These are phyloP conservation scores for Corapipo altera DNA, from an alignment of 2,113 vertebrate species.

Conservation along the genomic window DNA sequence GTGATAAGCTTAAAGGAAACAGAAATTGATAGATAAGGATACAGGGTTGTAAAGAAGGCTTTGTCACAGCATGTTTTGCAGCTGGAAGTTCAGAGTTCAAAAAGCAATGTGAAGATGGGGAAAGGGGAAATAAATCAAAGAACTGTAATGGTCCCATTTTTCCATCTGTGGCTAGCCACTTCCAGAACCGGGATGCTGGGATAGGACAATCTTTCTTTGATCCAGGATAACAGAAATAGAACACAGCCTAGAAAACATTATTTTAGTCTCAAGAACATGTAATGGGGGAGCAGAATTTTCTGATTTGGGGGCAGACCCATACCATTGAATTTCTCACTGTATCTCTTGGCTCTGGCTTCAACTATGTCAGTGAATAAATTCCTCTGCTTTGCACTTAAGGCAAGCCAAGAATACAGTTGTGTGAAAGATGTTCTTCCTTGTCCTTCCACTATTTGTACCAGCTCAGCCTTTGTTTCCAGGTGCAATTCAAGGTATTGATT, in stretches of 20 bases:
- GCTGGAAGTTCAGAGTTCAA: not conserved
- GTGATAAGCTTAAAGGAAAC: not conserved
- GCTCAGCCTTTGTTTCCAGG: not conserved
- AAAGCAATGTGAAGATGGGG: not conserved
- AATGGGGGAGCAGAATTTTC: not conserved
- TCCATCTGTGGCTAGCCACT: not conserved
- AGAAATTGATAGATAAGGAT: not conserved
- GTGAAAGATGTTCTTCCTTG: not conserved
- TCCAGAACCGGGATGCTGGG: not conserved
- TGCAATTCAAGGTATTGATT: not conserved
- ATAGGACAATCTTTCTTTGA: not conserved
- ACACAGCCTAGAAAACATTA: not conserved
- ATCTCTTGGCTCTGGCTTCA: not conserved
- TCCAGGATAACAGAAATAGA: not conserved
- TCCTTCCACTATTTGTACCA: not conserved
- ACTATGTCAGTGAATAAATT: not conserved
- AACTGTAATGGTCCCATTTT: not conserved
- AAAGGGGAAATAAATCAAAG: not conserved
- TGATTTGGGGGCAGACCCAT: not conserved
- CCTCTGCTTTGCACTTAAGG: not conserved
- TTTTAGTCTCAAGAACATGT: not conserved
- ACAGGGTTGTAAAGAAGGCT: not conserved
- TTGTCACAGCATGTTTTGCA: not conserved
- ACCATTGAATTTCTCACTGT: not conserved
- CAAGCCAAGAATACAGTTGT: not conserved